Evolutionary conservation across 2,113 vertebrate genomes (phyloP), one percentile per base, ranked within the genome.

Genomic region (Carassius carassius): DNA sequence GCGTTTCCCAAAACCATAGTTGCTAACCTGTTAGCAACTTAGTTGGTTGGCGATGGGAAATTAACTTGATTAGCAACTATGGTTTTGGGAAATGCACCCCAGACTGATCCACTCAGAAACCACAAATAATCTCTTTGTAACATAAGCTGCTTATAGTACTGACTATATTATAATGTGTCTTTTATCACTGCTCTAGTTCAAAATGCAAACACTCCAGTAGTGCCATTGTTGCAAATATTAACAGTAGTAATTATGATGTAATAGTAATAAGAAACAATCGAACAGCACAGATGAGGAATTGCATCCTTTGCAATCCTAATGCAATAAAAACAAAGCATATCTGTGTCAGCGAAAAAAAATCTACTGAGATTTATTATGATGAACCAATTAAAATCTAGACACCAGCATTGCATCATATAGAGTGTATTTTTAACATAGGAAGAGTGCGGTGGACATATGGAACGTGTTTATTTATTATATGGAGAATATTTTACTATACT

Each of bases 281-380:
- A 29, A 17, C 11, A 63, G 32, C 29, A 78, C 12, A 78, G 29
- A 1, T 19, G 25, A 77, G 25, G 17, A 37, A 60, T 60, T 9
- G 23, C 49, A 16, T 35, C 19, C 29, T 23, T 4, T 3, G 37
- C 19, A 0, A n/a, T 9, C 14, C 16, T 6, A 29, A 10, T 8
- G 16, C 41, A 67, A 81, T 49, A 16, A 29, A 63, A 81, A 81
- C 60, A 81, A 81, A 67, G 37, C 37, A 35, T 17, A 21, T 19
- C 4, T 1, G 21, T 47, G 78, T 49, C 5, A 16, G 35, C 9
- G 56, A 7, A 5, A 11, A 16, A 62, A 12, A 41, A 41, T 16
- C 1, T 21, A 62, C 17, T 37, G 17, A 60, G 5, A 62, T 14
- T 60, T 78, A 41, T 16, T 41, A 21, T 41, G 35, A 78, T 35